A percentile compares a stretch with the other conserved stretches of the same genome.
Evolutionary conservation across 1,140 invertebrate genomes (phyloP).

Genomic region (Lucilia cuprina): DNA sequence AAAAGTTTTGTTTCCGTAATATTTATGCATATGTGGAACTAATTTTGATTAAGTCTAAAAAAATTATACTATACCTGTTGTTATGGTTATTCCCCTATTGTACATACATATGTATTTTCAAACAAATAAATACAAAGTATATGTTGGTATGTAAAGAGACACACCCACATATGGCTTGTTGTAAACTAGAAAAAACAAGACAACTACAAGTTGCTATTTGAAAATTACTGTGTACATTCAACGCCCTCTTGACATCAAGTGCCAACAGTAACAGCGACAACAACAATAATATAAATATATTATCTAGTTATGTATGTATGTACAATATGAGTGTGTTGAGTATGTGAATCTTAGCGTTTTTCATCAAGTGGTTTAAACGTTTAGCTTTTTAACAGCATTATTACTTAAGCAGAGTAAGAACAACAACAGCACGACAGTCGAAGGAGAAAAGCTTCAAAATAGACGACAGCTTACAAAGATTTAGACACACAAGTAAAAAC

Average conservation of each 20-base stretch:
- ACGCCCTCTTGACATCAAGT: slow-evolving; percentile 16
- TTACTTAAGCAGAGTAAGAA: background rate
- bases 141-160: no score
- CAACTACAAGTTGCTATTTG: background rate
- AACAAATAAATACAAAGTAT: background rate
- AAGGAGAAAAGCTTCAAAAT: background rate
- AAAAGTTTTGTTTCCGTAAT: no score
- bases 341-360: background rate
- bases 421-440: background rate
- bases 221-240: slow-evolving; percentile 4
- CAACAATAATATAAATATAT: slow-evolving; percentile 1
- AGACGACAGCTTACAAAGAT: background rate
- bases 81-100: no score
- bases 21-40: no score
- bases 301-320: background rate
- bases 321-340: background rate
- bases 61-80: no score
- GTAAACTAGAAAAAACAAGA: no score
- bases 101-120: background rate
- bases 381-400: slow-evolving; percentile 1
- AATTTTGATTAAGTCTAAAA: no score
- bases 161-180: no score
- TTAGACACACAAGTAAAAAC: background rate
- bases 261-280: background rate
- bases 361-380: background rate